A percentile compares a stretch with the other conserved stretches of the same genome.
phyloP scores from a whole-genome alignment of 1,140 invertebrate species.

The Polyergus mexicanus region DNA sequence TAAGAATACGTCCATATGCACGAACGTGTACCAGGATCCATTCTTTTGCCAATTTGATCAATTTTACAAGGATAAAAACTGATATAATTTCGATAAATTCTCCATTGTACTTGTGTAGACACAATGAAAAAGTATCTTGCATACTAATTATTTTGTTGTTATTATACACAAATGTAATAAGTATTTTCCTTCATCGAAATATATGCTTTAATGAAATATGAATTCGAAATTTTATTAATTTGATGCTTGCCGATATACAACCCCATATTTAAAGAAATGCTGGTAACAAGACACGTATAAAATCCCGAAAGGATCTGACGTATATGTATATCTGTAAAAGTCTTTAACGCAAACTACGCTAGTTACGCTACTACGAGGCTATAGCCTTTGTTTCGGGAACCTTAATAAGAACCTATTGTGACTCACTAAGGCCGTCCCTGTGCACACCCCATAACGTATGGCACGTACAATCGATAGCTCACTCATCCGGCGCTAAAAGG shows the following conservation, averaged over 20 bases:
- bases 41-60: background rate
- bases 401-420: background rate
- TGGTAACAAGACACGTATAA: no score
- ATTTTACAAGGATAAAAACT: background rate
- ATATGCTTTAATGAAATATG: background rate
- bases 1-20: conserved; percentile 18
- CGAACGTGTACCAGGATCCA: background rate
- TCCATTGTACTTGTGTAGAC: background rate
- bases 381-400: background rate
- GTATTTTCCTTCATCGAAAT: background rate
- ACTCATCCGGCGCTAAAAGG: conserved; percentile 74
- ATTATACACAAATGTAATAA: background rate
- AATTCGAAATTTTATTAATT: background rate
- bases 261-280: no score
- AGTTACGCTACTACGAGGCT: background rate
- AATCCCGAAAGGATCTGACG: no score
- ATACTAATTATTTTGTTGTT: background rate
- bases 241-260: no score
- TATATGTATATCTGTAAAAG: background rate
- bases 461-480: conserved; percentile 68
- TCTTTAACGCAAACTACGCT: background rate
- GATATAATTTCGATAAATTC: background rate
- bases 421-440: conserved; percentile 3
- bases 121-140: background rate
- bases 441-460: conserved; percentile 49